phyloP scores from a whole-genome alignment of 2,113 vertebrate genomes.

The Nothoprocta perdicaria region DNA sequence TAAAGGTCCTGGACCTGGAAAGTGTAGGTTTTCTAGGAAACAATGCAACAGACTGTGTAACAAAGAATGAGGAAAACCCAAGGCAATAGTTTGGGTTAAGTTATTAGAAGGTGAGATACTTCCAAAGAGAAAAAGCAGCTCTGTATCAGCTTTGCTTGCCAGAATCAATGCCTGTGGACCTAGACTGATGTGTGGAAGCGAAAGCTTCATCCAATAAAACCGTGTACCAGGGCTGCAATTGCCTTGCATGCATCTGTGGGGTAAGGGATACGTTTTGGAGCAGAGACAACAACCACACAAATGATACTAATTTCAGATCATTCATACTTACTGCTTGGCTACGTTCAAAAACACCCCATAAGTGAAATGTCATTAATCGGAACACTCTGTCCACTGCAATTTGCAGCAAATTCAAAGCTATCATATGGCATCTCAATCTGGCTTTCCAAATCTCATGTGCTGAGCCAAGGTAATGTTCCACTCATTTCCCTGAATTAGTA shows the following conservation, averaged over 20 bases:
- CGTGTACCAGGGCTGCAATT: not conserved
- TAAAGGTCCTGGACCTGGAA: not conserved
- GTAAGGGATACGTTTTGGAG: not conserved
- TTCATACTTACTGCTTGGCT: not conserved
- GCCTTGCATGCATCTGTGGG: not conserved
- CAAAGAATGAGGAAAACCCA: not conserved
- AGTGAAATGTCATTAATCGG: not conserved
- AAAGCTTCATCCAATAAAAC: not conserved
- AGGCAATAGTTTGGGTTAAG: not conserved
- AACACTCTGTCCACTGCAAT: not conserved
- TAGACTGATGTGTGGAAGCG: not conserved
- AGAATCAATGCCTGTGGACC: not conserved
- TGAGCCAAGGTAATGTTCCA: constrained; percentile 19
- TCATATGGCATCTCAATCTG: not conserved
- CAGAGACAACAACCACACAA: not conserved
- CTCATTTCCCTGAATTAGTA: constrained; percentile 37
- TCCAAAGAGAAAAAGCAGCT: not conserved
- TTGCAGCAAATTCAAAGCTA: not conserved
- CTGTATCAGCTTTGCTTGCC: not conserved
- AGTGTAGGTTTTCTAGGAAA: not conserved
- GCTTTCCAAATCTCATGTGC: not conserved
- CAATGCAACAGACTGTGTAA: not conserved
- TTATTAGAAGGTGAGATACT: not conserved
- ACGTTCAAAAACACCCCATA: not conserved
- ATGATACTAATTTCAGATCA: not conserved